phyloP scores from a whole-genome alignment of 2,888 invertebrate species.

The Agonopterix subpropinquella region DNA sequence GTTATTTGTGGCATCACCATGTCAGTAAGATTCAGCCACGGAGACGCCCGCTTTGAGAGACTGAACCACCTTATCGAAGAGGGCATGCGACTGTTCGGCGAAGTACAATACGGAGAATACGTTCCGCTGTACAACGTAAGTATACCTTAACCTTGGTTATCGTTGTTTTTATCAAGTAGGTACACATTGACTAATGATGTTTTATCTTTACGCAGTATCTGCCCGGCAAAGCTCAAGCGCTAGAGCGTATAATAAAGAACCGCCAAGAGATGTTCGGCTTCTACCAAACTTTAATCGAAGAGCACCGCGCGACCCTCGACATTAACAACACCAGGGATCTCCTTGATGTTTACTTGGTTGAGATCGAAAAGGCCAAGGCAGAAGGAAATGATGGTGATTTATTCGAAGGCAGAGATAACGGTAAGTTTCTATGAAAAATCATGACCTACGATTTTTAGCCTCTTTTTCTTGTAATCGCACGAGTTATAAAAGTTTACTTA shows the following conservation, averaged over 20 bases:
- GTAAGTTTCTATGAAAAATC: slow-evolving; percentile 67
- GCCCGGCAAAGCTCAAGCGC: slow-evolving; percentile 78
- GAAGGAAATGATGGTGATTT: slow-evolving; percentile 84
- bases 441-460: background rate
- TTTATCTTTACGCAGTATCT: slow-evolving; percentile 58
- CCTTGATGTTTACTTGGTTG: slow-evolving; percentile 89
- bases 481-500: background rate
- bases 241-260: slow-evolving; percentile 79
- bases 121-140: slow-evolving; percentile 83
- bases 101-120: slow-evolving; percentile 88
- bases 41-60: slow-evolving; percentile 84
- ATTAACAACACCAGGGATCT: slow-evolving; percentile 86
- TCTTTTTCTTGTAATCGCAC: too few species aligned
- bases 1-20: slow-evolving; percentile 94
- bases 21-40: slow-evolving; percentile 88
- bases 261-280: slow-evolving; percentile 90
- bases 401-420: slow-evolving; percentile 91
- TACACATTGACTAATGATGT: background rate
- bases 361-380: slow-evolving; percentile 88
- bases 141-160: slow-evolving; percentile 7
- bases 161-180: too few species aligned
- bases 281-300: slow-evolving; percentile 88
- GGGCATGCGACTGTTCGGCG: slow-evolving; percentile 91
- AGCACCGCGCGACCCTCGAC: slow-evolving; percentile 86
- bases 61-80: slow-evolving; percentile 93